Conservation (phyloP, 2,113 vertebrate species). For the Oophaga pumilio region DNA sequence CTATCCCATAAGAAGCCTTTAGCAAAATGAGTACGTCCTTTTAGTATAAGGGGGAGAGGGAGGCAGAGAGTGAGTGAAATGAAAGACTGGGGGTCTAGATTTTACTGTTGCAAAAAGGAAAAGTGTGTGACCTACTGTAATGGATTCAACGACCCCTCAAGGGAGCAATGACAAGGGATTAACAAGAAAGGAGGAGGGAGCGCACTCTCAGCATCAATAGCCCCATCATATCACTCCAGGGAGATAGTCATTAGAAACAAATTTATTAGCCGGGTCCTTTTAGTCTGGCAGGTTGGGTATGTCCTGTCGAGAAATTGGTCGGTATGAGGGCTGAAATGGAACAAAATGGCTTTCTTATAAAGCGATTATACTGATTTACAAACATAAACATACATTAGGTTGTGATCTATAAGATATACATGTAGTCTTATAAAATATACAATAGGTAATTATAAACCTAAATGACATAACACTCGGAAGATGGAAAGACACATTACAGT, state of each 20-base stretch:
- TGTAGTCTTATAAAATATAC: not conserved
- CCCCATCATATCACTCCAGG: constrained; percentile 16
- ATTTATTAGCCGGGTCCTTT: constrained; percentile 50
- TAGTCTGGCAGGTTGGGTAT: constrained; percentile 39
- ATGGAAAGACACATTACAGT: not conserved
- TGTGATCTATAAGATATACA: not conserved
- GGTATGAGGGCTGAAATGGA: not conserved
- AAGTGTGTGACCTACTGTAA: constrained; percentile 44
- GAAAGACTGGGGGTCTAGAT: constrained; percentile 11
- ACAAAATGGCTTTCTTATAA: not conserved
- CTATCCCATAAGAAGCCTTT: constrained; percentile 35
- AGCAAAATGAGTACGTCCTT: constrained; percentile 16
- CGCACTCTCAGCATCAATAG: constrained; percentile 4
- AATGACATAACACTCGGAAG: not conserved
- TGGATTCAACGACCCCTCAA: constrained; percentile 38
- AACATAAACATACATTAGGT: not conserved
- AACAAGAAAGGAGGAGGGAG: constrained; percentile 22
- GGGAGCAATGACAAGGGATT: constrained; percentile 43
- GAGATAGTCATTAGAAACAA: constrained; percentile 41
- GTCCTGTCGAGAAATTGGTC: not conserved
- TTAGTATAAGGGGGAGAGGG: constrained; percentile 2
- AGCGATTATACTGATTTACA: not conserved
- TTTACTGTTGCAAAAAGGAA: constrained; percentile 4
- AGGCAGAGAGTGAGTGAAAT: not conserved
- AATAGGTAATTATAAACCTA: not conserved